Conservation (phyloP, 2,888 invertebrate species). For the Sarcophaga rosellei region DNA sequence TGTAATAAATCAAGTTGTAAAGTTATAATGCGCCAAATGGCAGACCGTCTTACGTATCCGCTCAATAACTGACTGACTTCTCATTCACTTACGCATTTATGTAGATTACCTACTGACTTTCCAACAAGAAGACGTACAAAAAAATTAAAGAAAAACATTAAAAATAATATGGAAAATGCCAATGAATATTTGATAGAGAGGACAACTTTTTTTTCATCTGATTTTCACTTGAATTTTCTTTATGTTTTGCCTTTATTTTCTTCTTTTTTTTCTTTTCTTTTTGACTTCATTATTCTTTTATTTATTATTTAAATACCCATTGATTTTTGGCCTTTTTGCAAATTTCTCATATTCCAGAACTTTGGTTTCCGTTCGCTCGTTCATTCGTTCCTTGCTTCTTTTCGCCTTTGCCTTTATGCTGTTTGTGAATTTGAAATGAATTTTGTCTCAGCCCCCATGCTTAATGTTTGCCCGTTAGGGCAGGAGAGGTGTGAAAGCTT, state of each 20-base stretch:
- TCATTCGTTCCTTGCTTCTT: neutral
- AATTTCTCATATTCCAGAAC: constrained; percentile 41
- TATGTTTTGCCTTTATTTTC: neutral
- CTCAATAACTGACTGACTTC: neutral
- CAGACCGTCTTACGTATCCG: neutral
- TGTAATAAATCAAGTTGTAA: constrained; percentile 65
- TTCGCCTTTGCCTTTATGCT: constrained; percentile 21
- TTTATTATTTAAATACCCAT: constrained; percentile 54
- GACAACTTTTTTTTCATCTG: constrained; percentile 26
- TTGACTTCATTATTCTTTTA: constrained; percentile 12
- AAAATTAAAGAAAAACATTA: constrained; percentile 28
- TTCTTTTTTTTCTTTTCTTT: constrained; percentile 1
- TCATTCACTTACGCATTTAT: constrained; percentile 17
- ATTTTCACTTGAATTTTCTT: constrained; percentile 35
- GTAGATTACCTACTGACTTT: constrained; percentile 46
- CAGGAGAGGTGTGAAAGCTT: constrained; percentile 18
- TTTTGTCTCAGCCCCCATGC: neutral
- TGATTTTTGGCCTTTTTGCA: constrained; percentile 62
- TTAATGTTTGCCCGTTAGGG: neutral
- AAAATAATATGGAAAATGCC: constrained; percentile 45
- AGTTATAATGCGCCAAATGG: constrained; percentile 44
- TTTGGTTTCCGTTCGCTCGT: neutral
- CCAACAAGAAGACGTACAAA: neutral
- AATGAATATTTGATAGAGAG: constrained; percentile 61
- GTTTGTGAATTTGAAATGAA: constrained; percentile 62